Conservation (phyloP, 2,113 vertebrate species). For the Penelope pileata region DNA sequence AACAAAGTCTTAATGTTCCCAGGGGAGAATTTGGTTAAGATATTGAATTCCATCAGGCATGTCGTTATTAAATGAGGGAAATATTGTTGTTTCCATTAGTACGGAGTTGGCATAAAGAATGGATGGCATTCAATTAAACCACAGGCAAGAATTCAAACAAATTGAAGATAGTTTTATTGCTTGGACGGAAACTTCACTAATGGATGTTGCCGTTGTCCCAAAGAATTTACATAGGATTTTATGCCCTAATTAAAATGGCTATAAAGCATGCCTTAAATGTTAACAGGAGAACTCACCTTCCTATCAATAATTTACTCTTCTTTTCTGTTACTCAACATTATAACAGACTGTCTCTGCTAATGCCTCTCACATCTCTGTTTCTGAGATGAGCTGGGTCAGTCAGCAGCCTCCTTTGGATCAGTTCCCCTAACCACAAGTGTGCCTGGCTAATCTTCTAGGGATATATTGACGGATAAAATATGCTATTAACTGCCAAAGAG, state of each 20-base stretch:
- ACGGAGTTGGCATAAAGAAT: not conserved
- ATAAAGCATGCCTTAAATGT: not conserved
- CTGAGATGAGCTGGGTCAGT: not conserved
- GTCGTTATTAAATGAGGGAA: slow-evolving; percentile 46
- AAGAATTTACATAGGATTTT: slow-evolving; percentile 15
- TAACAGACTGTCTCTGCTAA: not conserved
- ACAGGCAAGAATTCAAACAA: slow-evolving; percentile 1
- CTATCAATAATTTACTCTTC: slow-evolving; percentile 15
- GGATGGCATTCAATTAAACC: slow-evolving; percentile 32
- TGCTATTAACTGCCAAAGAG: slow-evolving; percentile 12
- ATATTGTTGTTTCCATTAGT: slow-evolving; percentile 47
- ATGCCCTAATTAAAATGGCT: slow-evolving; percentile 31
- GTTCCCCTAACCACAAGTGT: not conserved
- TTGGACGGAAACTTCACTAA: slow-evolving; percentile 8
- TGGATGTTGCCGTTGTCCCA: slow-evolving; percentile 3
- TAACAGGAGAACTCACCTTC: not conserved
- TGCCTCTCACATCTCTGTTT: not conserved
- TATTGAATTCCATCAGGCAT: slow-evolving; percentile 28
- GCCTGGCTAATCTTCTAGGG: not conserved
- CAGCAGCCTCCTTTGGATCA: not conserved
- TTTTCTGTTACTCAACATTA: not conserved
- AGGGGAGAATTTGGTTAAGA: slow-evolving; percentile 42
- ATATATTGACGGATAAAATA: slow-evolving; percentile 32
- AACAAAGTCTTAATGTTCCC: slow-evolving; percentile 27
- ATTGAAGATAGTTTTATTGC: slow-evolving; percentile 1